These are phyloP conservation scores for Drosophila monieri DNA, from an alignment of 2,888 invertebrate species.

Conservation along the genomic window DNA sequence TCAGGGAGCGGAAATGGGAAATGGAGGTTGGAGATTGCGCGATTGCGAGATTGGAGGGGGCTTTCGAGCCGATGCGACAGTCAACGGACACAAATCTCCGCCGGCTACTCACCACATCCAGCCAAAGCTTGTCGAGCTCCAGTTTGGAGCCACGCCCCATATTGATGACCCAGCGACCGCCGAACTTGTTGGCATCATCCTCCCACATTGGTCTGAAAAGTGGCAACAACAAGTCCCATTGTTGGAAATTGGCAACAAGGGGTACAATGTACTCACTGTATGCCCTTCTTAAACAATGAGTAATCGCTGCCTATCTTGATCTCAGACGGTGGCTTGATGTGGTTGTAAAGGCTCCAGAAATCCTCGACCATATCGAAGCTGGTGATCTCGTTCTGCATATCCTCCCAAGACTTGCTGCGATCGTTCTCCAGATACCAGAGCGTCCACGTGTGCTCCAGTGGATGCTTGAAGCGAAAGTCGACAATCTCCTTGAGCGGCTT, in stretches of 20 bases:
- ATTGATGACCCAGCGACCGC: slow-evolving; percentile 91
- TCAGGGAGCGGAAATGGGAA: slow-evolving; percentile 58
- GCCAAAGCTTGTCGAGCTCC: slow-evolving; percentile 91
- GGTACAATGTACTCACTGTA: slow-evolving; percentile 55
- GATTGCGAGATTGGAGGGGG: not conserved
- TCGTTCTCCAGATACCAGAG: slow-evolving; percentile 98
- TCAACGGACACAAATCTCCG: slow-evolving; percentile 47
- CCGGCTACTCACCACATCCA: slow-evolving; percentile 87
- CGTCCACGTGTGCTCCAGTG: slow-evolving; percentile 97
- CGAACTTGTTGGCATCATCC: slow-evolving; percentile 8
- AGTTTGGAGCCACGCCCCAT: slow-evolving; percentile 89
- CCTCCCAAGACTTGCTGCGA: slow-evolving; percentile 92
- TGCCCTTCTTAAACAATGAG: slow-evolving; percentile 88
- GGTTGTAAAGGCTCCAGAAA: slow-evolving; percentile 97
- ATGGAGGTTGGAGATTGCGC: slow-evolving; percentile 19
- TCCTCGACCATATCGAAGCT: slow-evolving; percentile 98
- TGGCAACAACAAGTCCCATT: too few relatives aligned
- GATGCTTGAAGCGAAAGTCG: slow-evolving; percentile 89
- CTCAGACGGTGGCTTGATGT: slow-evolving; percentile 92
- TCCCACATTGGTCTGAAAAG: slow-evolving; percentile 93
- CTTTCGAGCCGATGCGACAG: slow-evolving; percentile 24
- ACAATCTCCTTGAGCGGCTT: slow-evolving; percentile 21
- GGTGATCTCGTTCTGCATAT: slow-evolving; percentile 95
- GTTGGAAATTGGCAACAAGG: too few relatives aligned
- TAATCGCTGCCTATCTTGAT: slow-evolving; percentile 92